Evolutionary conservation across 2,113 vertebrate species (phyloP).

Genomic region (Gallinago undulata): DNA sequence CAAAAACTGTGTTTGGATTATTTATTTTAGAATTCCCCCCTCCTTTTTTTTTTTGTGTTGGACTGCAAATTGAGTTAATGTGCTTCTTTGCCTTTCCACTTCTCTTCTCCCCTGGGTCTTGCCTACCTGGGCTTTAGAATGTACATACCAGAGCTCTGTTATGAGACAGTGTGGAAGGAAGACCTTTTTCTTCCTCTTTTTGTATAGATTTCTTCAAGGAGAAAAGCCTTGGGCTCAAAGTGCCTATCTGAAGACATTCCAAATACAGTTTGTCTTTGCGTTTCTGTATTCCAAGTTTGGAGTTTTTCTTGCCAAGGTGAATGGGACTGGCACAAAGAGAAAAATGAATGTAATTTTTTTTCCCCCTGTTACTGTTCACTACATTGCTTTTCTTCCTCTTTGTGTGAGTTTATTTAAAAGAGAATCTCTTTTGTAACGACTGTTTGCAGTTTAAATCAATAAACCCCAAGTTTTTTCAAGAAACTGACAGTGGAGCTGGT

Average conservation of each 20-base stretch:
- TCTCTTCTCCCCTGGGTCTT: constrained; percentile 65
- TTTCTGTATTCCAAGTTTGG: constrained; percentile 82
- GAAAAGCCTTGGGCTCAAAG: constrained; percentile 77
- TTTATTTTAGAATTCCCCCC: constrained; percentile 92
- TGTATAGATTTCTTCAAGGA: constrained; percentile 76
- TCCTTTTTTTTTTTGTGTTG: constrained; percentile 73
- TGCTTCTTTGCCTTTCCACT: constrained; percentile 72
- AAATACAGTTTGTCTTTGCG: constrained; percentile 82
- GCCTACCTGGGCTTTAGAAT: constrained; percentile 80
- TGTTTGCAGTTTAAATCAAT: constrained; percentile 99
- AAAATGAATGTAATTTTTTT: constrained; percentile 95
- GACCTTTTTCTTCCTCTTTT: constrained; percentile 72
- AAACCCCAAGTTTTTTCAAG: constrained; percentile 93
- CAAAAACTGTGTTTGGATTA: constrained; percentile 95
- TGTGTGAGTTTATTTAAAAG: constrained; percentile 96
- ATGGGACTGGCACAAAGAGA: constrained; percentile 90
- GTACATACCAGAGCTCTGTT: constrained; percentile 76
- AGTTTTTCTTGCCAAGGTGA: constrained; percentile 83
- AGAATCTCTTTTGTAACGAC: constrained; percentile 92
- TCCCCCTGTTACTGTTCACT: constrained; percentile 86
- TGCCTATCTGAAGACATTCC: constrained; percentile 97
- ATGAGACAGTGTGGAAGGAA: constrained; percentile 73
- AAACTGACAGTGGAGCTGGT: constrained; percentile 69
- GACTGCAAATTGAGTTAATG: constrained; percentile 94
- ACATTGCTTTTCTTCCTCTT: constrained; percentile 86